Evolutionary conservation across 2,113 vertebrate species (phyloP), one percentile per base, ranked within the genome.

Genomic region (Tragelaphus strepsiceros): DNA sequence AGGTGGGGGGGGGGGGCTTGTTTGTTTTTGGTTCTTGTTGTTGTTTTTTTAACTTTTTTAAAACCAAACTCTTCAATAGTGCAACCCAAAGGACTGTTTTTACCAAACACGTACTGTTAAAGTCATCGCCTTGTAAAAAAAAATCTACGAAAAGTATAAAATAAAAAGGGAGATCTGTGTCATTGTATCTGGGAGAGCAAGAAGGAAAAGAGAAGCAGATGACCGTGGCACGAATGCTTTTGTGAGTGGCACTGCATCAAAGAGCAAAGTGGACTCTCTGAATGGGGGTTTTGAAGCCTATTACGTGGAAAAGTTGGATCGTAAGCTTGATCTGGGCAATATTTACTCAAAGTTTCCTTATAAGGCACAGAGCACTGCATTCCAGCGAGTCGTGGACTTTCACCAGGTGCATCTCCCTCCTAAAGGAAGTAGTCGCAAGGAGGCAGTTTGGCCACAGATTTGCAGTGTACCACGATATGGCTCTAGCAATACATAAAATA

Each of bases 51-150:
- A 92, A 97, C 94, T 93, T 51, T 98, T 99, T 98, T 96, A 97
- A 98, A 98, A 98, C 97, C 96, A 98, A 98, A 98, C 98, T 98
- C 98, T 98, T 99, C 98, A 98, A 97, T 95, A 97, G n/a, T 98
- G 98, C 97, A 98, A 97, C 98, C 98, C 97, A 98, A 98, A 98
- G 97, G 97, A 98, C 98, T 97, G 96, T 98, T 98, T 98, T 98
- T 98, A 98, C 97, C 97, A 98, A 98, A 98, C 97, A 97, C 51
- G 28, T 90, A 98, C 98, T 98, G 84, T 96, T 97, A 49, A 84
- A 98, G 97, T 0, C 95, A 98, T 97, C 58, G 8, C 88, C 97
- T 7, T 46, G 16, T 62, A 39, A 56, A 56, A 78, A 78, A 98
- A 98, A 80, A 61, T 67, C 54, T 81, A 61, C 3, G 46, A 71